Evolutionary conservation across 1,140 invertebrate species (phyloP).

Genomic region (Macrobrachium nipponense): DNA sequence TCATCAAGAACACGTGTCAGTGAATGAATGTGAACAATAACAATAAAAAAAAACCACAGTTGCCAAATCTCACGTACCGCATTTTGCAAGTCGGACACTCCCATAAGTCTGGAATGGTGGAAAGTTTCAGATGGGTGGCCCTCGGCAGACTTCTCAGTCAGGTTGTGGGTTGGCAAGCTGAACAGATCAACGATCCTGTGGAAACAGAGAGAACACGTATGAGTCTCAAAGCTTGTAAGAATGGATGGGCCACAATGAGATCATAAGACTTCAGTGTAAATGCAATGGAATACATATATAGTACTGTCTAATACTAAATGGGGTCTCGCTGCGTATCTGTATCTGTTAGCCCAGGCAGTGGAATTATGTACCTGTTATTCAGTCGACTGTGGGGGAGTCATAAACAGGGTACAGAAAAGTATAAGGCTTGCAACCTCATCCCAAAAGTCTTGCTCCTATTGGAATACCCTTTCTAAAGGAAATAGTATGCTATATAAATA

Average conservation of each 20-base stretch:
- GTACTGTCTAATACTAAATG: too few relatives aligned
- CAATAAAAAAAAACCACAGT: background rate
- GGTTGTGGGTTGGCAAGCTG: slow-evolving; percentile 78
- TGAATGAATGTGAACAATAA: background rate
- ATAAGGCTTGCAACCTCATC: background rate
- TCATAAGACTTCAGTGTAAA: background rate
- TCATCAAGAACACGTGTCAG: too few relatives aligned
- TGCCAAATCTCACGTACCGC: slow-evolving; percentile 72
- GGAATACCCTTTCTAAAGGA: too few relatives aligned
- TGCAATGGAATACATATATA: slow-evolving; percentile 8
- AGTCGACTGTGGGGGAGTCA: too few relatives aligned
- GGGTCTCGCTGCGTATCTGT: too few relatives aligned
- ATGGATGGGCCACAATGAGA: background rate
- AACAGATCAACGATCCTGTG: slow-evolving; percentile 74
- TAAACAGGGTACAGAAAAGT: too few relatives aligned
- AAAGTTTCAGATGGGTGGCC: slow-evolving; percentile 71
- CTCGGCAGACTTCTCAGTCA: slow-evolving; percentile 75
- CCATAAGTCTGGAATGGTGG: slow-evolving; percentile 82
- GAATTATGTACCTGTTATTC: too few relatives aligned
- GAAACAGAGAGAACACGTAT: background rate
- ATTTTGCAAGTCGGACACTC: slow-evolving; percentile 82
- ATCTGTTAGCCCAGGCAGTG: too few relatives aligned
- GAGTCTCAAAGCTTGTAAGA: background rate
- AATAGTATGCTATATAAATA: too few relatives aligned
- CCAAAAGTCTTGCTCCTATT: too few relatives aligned